Evolutionary conservation across 2,113 vertebrate genomes (phyloP).

Genomic region (Probosciger aterrimus): DNA sequence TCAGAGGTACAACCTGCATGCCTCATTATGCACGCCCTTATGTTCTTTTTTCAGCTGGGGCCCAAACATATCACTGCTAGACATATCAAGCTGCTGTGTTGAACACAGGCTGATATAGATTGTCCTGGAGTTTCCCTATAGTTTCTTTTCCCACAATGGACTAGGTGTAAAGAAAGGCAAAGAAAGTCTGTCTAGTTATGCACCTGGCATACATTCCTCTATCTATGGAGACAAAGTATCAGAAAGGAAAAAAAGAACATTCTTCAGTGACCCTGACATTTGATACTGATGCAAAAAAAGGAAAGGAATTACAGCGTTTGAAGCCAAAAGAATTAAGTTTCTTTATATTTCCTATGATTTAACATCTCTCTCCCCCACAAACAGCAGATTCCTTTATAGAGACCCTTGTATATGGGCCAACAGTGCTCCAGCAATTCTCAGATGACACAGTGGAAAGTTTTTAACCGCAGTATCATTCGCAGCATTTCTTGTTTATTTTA

Average conservation of each 20-base stretch:
- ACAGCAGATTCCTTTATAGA: background rate
- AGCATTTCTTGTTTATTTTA: conserved; percentile 8
- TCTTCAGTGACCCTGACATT: conserved; percentile 61
- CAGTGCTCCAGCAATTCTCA: background rate
- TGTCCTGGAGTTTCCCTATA: background rate
- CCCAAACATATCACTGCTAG: background rate
- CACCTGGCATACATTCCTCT: conserved; percentile 41
- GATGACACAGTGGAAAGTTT: background rate
- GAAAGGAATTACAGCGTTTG: background rate
- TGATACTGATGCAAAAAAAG: conserved; percentile 51
- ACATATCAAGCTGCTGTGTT: background rate
- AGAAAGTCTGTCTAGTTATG: conserved; percentile 13
- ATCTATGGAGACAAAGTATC: conserved; percentile 33
- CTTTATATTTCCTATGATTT: conserved; percentile 43
- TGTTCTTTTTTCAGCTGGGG: background rate
- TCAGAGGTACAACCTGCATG: background rate
- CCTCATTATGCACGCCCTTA: background rate
- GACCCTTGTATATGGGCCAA: background rate
- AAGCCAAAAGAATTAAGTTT: conserved; percentile 27
- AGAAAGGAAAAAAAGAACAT: background rate
- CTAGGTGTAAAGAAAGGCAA: conserved; percentile 11
- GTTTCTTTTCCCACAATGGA: background rate
- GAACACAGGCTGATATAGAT: background rate
- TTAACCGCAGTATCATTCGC: background rate
- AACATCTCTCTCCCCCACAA: background rate